These are phyloP conservation scores for Drosophila neotestacea DNA, from an alignment of 2,888 invertebrate species.

Conservation along the genomic window DNA sequence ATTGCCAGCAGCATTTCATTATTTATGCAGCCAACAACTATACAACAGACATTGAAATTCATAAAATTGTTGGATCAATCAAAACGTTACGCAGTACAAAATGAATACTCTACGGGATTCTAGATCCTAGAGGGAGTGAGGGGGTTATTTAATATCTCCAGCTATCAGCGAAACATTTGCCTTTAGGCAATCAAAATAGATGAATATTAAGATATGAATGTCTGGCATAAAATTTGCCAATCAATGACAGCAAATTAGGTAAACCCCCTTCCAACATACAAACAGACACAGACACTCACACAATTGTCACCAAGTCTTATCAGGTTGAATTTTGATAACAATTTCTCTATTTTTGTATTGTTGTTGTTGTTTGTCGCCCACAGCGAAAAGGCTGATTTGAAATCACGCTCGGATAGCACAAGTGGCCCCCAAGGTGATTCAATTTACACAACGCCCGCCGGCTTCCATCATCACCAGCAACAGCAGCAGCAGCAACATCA, in stretches of 20 bases:
- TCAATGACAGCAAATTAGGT: conserved; percentile 58
- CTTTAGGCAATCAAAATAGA: conserved; percentile 56
- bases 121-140: neutral
- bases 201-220: conserved; percentile 68
- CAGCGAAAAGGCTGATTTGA: conserved; percentile 86
- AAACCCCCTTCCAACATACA: neutral
- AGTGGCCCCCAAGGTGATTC: conserved; percentile 91
- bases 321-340: conserved; percentile 55
- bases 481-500: conserved; percentile 78
- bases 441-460: conserved; percentile 88
- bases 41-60: conserved; percentile 27
- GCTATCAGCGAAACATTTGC: conserved; percentile 51
- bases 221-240: conserved; percentile 70
- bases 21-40: conserved; percentile 47
- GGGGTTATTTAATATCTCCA: conserved; percentile 52
- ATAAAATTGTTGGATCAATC: conserved; percentile 44
- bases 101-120: neutral
- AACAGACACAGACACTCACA: neutral
- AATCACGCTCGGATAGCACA: conserved; percentile 85
- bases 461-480: conserved; percentile 84
- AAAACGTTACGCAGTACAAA: conserved; percentile 28
- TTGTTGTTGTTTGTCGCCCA: conserved; percentile 29
- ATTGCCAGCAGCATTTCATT: conserved; percentile 48
- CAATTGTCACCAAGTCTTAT: conserved; percentile 59
- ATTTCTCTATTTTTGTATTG: conserved; percentile 34